phyloP scores from a whole-genome alignment of 30 jellyfish, hydroid and myxozoan genomes.

The Aurelia sp. region DNA sequence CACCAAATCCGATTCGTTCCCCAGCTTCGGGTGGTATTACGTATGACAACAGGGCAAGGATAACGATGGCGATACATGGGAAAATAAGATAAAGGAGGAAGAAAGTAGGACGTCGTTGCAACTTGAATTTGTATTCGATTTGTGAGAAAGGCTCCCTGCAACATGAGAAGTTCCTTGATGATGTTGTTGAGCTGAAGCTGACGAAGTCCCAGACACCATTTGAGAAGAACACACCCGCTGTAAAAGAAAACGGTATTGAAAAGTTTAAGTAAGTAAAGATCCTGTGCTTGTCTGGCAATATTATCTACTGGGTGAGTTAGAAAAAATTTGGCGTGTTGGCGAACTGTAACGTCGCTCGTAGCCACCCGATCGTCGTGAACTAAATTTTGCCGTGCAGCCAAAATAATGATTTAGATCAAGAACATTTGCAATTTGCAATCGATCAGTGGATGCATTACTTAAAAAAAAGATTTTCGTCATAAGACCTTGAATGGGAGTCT shows the following conservation, averaged over 20 bases:
- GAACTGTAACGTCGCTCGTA: too few species aligned
- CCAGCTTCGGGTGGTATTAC: conserved; percentile 89
- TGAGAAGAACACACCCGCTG: conserved; percentile 22
- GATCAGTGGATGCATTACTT: too few species aligned
- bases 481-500: too few species aligned
- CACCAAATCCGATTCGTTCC: conserved; percentile 89
- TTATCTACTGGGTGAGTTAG: too few species aligned
- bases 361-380: too few species aligned
- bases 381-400: too few species aligned
- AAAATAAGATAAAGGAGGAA: conserved; percentile 74
- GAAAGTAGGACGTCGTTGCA: conserved; percentile 67
- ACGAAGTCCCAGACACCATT: conserved; percentile 75
- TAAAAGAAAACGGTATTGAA: neutral
- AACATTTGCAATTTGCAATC: too few species aligned
- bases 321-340: too few species aligned
- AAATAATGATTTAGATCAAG: too few species aligned
- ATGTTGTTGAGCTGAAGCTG: neutral
- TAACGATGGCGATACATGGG: conserved; percentile 76
- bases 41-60: conserved; percentile 61
- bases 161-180: conserved; percentile 30
- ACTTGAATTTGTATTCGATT: conserved; percentile 34
- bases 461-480: too few species aligned
- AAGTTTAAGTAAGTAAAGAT: neutral
- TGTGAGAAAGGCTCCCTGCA: conserved; percentile 69
- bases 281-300: neutral